Evolutionary conservation across 2,113 vertebrate species (phyloP).

Genomic region (Mobula birostris): DNA sequence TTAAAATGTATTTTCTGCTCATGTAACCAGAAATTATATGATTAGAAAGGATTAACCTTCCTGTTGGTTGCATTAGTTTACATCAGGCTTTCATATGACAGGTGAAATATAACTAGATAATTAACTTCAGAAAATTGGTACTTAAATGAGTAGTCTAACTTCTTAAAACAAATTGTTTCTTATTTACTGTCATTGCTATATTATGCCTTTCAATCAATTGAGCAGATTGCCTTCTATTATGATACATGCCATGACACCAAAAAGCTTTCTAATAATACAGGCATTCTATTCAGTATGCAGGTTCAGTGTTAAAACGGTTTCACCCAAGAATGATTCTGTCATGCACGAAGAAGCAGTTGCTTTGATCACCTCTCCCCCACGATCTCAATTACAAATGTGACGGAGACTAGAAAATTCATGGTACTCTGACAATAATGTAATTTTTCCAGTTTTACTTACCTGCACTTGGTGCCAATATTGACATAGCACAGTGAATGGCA

Average conservation of each 20-base stretch:
- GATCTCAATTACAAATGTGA: neutral
- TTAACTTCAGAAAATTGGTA: neutral
- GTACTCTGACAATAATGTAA: neutral
- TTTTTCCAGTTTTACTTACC: neutral
- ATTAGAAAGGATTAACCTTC: slow-evolving; percentile 30
- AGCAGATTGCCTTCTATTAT: neutral
- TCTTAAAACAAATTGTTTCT: slow-evolving; percentile 31
- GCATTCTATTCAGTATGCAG: neutral
- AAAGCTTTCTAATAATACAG: neutral
- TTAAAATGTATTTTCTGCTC: slow-evolving; percentile 21
- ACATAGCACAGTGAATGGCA: neutral
- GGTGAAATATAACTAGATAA: slow-evolving; percentile 14
- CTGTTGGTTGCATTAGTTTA: neutral
- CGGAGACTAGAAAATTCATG: neutral
- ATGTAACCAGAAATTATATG: slow-evolving; percentile 20
- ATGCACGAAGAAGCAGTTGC: neutral
- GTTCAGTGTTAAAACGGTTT: neutral
- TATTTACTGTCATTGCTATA: neutral
- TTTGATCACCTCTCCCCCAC: neutral
- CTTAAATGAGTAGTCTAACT: neutral
- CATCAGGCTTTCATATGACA: neutral
- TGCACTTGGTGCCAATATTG: neutral
- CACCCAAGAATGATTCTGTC: neutral
- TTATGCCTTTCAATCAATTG: slow-evolving; percentile 10
- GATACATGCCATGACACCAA: neutral